Conservation (phyloP, 2,888 invertebrate genomes). For the Acronicta alni region DNA sequence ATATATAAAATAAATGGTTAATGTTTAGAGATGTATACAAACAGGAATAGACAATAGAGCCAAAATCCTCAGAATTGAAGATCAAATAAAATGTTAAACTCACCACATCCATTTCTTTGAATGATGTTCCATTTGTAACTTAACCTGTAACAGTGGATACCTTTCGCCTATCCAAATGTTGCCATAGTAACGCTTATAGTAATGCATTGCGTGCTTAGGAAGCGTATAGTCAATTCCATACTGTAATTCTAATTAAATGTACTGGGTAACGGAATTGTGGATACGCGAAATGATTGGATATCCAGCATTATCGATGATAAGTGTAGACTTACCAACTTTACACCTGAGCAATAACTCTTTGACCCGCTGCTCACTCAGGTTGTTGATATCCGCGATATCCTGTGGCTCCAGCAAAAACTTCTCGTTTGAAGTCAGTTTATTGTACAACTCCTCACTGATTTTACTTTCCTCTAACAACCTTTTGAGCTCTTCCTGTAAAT, state of each 20-base stretch:
- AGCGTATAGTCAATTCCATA: too few species aligned
- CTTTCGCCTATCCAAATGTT: background rate
- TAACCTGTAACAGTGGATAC: background rate
- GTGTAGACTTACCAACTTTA: slow-evolving; percentile 75
- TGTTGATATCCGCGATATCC: slow-evolving; percentile 87
- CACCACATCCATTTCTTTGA: background rate
- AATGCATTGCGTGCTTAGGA: too few species aligned
- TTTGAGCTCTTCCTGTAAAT: slow-evolving; percentile 71
- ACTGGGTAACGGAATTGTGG: background rate
- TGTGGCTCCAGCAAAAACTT: slow-evolving; percentile 80
- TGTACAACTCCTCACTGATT: slow-evolving; percentile 77
- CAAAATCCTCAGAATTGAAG: background rate
- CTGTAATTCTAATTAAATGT: too few species aligned
- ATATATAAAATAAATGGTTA: too few species aligned
- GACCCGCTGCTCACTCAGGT: slow-evolving; percentile 73
- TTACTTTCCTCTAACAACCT: slow-evolving; percentile 76
- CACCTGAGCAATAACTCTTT: slow-evolving; percentile 76
- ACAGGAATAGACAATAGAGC: background rate
- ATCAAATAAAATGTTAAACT: background rate
- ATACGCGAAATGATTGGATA: background rate
- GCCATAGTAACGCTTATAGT: too few species aligned
- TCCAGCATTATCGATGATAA: slow-evolving; percentile 9
- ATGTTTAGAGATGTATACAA: too few species aligned
- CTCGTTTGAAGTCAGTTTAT: slow-evolving; percentile 81
- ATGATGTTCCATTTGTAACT: background rate